Evolutionary conservation across 2,113 vertebrate species (phyloP), one percentile per base, ranked within the genome.

Genomic region (Loxodonta africana): DNA sequence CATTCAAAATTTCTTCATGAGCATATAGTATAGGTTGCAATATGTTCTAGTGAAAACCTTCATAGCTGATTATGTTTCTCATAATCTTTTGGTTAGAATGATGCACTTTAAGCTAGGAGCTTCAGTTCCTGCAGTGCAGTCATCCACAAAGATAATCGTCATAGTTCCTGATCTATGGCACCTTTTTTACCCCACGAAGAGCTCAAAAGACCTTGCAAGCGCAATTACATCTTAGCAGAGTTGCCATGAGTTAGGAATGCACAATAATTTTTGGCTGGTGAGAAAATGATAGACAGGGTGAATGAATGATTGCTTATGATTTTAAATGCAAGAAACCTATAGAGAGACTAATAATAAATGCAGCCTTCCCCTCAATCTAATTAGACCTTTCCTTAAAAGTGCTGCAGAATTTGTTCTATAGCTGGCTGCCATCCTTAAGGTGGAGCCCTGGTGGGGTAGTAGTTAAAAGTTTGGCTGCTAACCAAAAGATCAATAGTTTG

Each of bases 231-330:
- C 33, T 88, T 96, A 76, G 69, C 60, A 78, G 21, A 18, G 30
- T 82, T 33, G 15, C 73, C 23, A 51, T 80, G 63, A 96, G 12
- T 91, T 95, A 71, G 11, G 28, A 76, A 67, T 86, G 17, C 53
- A 81, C 46, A 60, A n/a, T 87, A 85, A 85, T 53, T 91, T 84
- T 63, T 26, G 57, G 26, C 33, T 65, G 92, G 30, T 77, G 30
- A 14, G 17, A 92, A 96, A 92, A 90, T 65, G 65, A 71, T 76
- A 15, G 17, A 41, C 33, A 76, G 20, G 48, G 9, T 92, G 26
- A 96, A 96, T 83, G 57, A 96, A 83, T 87, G 71, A 92, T 91
- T 92, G 30, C 8, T 63, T 84, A n/a, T 83, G 21, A 10, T 44
- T 33, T 69, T 90, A 84, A 94, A 88, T 21, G 63, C 57, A 78